Conservation (phyloP, 2,888 invertebrate genomes). For the Sussaba pulchella region DNA sequence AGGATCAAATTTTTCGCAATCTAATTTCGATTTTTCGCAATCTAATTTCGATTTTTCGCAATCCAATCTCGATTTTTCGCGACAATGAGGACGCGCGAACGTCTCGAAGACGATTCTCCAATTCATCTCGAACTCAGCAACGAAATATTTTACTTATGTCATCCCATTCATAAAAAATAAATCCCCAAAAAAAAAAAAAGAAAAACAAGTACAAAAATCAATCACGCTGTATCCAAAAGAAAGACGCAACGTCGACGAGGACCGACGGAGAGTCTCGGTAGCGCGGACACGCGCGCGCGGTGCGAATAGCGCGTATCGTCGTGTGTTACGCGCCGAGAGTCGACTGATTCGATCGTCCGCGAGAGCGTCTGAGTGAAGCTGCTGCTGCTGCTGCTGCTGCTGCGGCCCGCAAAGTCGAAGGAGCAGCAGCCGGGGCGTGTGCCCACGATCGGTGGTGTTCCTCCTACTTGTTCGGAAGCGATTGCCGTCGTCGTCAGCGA, state of each 20-base stretch:
- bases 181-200: not conserved
- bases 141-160: not conserved
- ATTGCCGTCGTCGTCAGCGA: conserved; percentile 46
- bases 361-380: conserved; percentile 52
- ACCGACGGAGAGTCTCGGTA: too few species aligned
- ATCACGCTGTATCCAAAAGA: too few species aligned
- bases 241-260: too few species aligned
- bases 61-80: conserved; percentile 27
- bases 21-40: not conserved
- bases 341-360: conserved; percentile 63
- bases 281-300: conserved; percentile 26
- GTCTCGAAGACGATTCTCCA: not conserved
- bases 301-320: conserved; percentile 51
- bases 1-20: too few species aligned
- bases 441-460: conserved; percentile 73
- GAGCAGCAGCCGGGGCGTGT: conserved; percentile 73
- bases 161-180: not conserved
- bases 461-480: conserved; percentile 72
- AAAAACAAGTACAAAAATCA: not conserved
- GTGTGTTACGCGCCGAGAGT: conserved; percentile 58
- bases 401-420: conserved; percentile 53
- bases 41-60: not conserved
- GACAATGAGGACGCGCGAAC: conserved; percentile 21
- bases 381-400: too few species aligned
- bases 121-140: conserved; percentile 9